A percentile compares a stretch with the other conserved stretches of the same genome.
phyloP scores from a whole-genome alignment of 2,113 vertebrate genomes.

The Phodopus roborovskii region DNA sequence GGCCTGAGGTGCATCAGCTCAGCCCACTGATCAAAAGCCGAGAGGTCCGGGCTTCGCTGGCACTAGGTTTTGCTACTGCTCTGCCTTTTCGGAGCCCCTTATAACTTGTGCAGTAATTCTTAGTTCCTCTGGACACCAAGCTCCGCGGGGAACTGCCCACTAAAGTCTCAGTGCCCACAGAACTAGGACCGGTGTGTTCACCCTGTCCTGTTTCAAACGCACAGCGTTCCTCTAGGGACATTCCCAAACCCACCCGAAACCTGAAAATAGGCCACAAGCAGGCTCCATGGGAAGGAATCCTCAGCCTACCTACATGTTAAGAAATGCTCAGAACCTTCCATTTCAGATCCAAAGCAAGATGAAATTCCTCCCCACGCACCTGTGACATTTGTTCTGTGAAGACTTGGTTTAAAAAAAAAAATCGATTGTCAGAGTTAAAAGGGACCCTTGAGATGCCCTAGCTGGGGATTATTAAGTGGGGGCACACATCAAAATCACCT shows the following conservation, averaged over 20 bases:
- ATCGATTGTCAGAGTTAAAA: slow-evolving; percentile 38
- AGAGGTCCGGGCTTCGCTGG: background rate
- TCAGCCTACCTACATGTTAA: background rate
- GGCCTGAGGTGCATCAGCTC: slow-evolving; percentile 19
- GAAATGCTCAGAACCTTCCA: background rate
- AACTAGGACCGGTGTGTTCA: background rate
- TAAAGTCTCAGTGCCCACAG: slow-evolving; percentile 76
- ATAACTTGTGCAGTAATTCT: slow-evolving; percentile 79
- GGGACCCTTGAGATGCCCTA: background rate
- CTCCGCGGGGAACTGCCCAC: slow-evolving; percentile 77
- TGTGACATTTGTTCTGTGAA: slow-evolving; percentile 55
- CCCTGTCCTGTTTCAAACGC: background rate
- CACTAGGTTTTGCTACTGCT: slow-evolving; percentile 61
- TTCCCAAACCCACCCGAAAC: background rate
- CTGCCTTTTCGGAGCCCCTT: slow-evolving; percentile 74
- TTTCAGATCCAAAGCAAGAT: slow-evolving; percentile 26
- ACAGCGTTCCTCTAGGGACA: background rate
- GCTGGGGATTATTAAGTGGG: slow-evolving; percentile 14
- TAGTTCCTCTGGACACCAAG: slow-evolving; percentile 73
- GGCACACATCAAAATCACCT: slow-evolving; percentile 56
- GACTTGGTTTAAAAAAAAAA: slow-evolving; percentile 20
- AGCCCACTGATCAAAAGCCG: slow-evolving; percentile 61
- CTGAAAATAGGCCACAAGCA: background rate
- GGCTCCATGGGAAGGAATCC: background rate
- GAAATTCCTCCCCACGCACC: slow-evolving; percentile 38